Conservation (phyloP, 2,113 vertebrate genomes). For the Atlantisia rogersi region DNA sequence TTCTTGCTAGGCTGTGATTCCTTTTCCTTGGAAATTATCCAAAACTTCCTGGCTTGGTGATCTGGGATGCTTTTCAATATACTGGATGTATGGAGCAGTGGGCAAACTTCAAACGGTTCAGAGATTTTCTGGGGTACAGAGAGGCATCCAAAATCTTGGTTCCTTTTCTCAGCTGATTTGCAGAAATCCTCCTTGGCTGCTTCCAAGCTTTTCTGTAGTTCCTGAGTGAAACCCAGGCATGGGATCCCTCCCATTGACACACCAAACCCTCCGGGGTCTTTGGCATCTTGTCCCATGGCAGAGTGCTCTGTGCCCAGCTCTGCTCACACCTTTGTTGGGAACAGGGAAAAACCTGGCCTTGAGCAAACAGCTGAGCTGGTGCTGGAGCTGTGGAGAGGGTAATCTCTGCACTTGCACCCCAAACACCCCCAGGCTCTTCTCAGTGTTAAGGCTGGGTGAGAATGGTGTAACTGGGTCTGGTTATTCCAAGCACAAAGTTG, state of each 20-base stretch:
- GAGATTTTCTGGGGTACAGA: background rate
- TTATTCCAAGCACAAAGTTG: background rate
- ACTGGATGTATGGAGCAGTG: background rate
- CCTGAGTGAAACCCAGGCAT: background rate
- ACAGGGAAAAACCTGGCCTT: accelerated
- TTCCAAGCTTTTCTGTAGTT: background rate
- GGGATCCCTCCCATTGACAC: background rate
- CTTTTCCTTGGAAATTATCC: conserved; percentile 43
- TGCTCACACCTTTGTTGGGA: accelerated
- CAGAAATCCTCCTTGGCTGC: background rate
- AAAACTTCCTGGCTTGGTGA: background rate
- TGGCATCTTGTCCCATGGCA: background rate
- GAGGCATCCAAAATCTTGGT: background rate
- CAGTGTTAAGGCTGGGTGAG: background rate
- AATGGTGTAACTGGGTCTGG: background rate
- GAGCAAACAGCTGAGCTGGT: accelerated
- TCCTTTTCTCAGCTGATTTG: conserved; percentile 2
- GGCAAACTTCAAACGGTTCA: background rate
- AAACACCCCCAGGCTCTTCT: background rate
- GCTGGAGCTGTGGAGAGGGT: background rate
- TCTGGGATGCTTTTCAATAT: conserved; percentile 18
- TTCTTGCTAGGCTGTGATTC: conserved; percentile 28
- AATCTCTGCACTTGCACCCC: accelerated
- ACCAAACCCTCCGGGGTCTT: background rate
- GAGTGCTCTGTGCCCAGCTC: background rate